A percentile compares a stretch with the other conserved stretches of the same genome.
Conservation (phyloP, 2,888 invertebrate species). For the Volucella inflata region DNA sequence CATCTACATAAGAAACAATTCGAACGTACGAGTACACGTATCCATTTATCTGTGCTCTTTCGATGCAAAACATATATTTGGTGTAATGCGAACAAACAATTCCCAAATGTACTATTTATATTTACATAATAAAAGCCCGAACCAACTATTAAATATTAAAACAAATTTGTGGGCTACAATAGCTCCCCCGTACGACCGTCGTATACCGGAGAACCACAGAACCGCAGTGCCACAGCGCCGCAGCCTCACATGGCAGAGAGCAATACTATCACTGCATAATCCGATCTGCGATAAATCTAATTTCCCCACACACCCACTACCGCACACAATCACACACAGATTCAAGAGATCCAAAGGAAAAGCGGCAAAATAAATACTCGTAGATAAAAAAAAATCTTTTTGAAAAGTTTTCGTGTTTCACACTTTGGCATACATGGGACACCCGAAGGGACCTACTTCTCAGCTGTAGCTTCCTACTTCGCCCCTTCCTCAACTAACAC, state of each 20-base stretch:
- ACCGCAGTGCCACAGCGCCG: not conserved
- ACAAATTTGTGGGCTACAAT: constrained; percentile 49
- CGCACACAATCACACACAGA: not conserved
- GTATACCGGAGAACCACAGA: too few relatives aligned
- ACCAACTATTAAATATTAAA: constrained; percentile 49
- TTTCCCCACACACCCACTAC: constrained; percentile 32
- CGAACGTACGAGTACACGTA: not conserved
- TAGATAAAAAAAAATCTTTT: constrained; percentile 28
- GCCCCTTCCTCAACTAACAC: not conserved
- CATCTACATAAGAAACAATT: not conserved
- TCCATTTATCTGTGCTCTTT: not conserved
- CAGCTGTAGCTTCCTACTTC: not conserved
- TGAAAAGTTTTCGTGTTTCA: constrained; percentile 61
- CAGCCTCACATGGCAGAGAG: constrained; percentile 2
- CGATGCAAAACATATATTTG: constrained; percentile 1
- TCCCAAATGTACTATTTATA: constrained; percentile 53
- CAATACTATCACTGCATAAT: constrained; percentile 38
- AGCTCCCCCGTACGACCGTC: not conserved
- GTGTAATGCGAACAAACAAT: constrained; percentile 25
- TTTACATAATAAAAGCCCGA: constrained; percentile 31
- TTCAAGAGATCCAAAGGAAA: constrained; percentile 14
- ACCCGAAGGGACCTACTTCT: constrained; percentile 51
- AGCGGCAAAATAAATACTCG: not conserved
- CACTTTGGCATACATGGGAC: constrained; percentile 48
- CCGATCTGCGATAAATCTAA: constrained; percentile 64